Conservation (phyloP, 2,797 vertebrate species). For the Parauchenoglanis ngamensis region DNA sequence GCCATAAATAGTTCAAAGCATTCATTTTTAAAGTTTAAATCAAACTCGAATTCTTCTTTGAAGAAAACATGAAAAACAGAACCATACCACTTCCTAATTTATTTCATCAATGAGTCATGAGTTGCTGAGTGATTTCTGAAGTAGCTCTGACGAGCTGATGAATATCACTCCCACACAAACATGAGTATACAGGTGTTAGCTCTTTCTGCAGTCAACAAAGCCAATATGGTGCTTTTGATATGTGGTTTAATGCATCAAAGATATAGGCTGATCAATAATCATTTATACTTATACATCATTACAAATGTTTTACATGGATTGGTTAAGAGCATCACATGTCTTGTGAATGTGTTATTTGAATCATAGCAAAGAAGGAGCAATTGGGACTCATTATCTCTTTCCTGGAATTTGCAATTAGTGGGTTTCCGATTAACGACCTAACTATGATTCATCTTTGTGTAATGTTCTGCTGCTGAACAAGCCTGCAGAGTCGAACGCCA, state of each 20-base stretch:
- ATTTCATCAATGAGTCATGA: constrained; percentile 48
- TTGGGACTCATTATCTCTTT: constrained; percentile 39
- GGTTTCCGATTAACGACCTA: constrained; percentile 42
- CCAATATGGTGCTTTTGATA: constrained; percentile 19
- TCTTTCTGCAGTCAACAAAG: constrained; percentile 10
- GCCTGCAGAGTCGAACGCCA: constrained; percentile 50
- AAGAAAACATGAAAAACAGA: constrained; percentile 17
- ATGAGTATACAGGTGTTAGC: constrained; percentile 12
- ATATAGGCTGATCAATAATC: background rate
- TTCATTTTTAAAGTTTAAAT: background rate
- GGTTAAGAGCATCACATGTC: background rate
- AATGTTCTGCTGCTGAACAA: constrained; percentile 54
- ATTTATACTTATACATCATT: constrained; percentile 4
- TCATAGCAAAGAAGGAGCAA: constrained; percentile 9
- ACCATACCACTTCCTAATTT: constrained; percentile 34
- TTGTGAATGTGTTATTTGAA: constrained; percentile 19
- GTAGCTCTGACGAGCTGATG: constrained; percentile 29
- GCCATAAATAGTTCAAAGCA: background rate
- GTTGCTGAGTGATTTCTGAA: constrained; percentile 40
- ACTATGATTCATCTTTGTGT: constrained; percentile 40
- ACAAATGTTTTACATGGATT: background rate
- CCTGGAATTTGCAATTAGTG: constrained; percentile 49
- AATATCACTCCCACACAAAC: constrained; percentile 40
- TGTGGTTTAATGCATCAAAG: background rate
- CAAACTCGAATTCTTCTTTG: constrained; percentile 7